Evolutionary conservation across 2,888 invertebrate genomes (phyloP).

Genomic region (Nomada lathburiana): DNA sequence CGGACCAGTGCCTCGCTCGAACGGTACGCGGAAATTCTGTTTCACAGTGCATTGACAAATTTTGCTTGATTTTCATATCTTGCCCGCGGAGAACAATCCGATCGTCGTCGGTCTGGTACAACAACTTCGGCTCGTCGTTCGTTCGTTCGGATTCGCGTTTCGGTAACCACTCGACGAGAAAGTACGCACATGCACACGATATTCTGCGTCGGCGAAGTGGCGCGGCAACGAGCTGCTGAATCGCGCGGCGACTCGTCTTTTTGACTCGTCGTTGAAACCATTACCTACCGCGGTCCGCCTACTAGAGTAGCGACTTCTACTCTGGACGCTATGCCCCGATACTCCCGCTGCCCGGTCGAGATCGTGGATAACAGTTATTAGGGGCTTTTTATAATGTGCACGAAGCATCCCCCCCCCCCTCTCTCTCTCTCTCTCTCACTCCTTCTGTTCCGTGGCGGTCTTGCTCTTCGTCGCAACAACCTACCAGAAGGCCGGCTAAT

Average conservation of each 20-base stretch:
- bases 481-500: conserved; percentile 63
- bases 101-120: not conserved
- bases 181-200: not conserved
- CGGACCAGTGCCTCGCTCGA: no score
- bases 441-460: conserved; percentile 22
- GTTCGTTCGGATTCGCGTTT: conserved; percentile 6
- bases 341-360: conserved; percentile 75
- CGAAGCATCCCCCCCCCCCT: conserved; percentile 63
- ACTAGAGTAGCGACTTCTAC: conserved; percentile 71
- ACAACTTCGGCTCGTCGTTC: not conserved
- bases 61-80: no score
- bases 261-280: conserved; percentile 64
- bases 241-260: conserved; percentile 60
- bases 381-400: conserved; percentile 83
- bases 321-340: conserved; percentile 51
- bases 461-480: conserved; percentile 71
- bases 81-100: not conserved
- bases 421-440: conserved; percentile 50
- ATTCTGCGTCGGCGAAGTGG: not conserved
- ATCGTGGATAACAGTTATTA: conserved; percentile 84
- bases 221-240: conserved; percentile 59
- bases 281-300: conserved; percentile 73
- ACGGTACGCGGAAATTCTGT: no score
- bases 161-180: not conserved
- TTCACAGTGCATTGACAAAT: no score